These are phyloP conservation scores for Pionites leucogaster DNA, from an alignment of 2,113 vertebrate species.

Conservation along the genomic window DNA sequence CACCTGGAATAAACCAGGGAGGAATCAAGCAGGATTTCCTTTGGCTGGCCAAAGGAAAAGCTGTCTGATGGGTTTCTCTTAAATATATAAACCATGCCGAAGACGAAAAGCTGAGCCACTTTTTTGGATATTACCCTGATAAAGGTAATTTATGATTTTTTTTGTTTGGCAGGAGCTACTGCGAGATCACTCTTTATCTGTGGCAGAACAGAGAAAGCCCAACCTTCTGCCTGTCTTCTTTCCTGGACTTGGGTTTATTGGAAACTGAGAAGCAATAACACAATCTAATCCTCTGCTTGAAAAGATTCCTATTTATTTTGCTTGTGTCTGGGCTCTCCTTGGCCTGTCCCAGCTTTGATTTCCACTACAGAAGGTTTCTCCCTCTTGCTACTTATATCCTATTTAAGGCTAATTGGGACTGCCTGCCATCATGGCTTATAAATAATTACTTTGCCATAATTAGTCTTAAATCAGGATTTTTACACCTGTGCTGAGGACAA, in stretches of 20 bases:
- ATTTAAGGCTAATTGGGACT: slow-evolving; percentile 19
- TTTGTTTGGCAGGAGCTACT: background rate
- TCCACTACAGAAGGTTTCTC: background rate
- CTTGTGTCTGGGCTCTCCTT: background rate
- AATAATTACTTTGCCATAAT: slow-evolving; percentile 43
- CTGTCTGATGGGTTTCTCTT: background rate
- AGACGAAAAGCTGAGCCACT: background rate
- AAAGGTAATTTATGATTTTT: background rate
- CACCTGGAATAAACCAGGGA: background rate
- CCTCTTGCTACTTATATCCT: background rate
- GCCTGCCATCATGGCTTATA: background rate
- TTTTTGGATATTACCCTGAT: background rate
- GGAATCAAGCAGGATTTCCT: slow-evolving; percentile 25
- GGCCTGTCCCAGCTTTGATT: background rate
- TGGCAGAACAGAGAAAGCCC: background rate
- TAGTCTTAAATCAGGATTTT: slow-evolving; percentile 22
- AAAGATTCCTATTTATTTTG: slow-evolving; percentile 1
- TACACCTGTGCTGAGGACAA: background rate
- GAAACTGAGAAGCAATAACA: background rate
- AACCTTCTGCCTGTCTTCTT: background rate
- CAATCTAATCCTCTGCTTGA: background rate
- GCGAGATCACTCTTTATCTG: background rate
- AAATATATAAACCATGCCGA: background rate
- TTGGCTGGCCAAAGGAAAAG: background rate
- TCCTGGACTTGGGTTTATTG: background rate